These are phyloP conservation scores for Tachina grossa DNA, from an alignment of 2,888 invertebrate species.

Conservation along the genomic window DNA sequence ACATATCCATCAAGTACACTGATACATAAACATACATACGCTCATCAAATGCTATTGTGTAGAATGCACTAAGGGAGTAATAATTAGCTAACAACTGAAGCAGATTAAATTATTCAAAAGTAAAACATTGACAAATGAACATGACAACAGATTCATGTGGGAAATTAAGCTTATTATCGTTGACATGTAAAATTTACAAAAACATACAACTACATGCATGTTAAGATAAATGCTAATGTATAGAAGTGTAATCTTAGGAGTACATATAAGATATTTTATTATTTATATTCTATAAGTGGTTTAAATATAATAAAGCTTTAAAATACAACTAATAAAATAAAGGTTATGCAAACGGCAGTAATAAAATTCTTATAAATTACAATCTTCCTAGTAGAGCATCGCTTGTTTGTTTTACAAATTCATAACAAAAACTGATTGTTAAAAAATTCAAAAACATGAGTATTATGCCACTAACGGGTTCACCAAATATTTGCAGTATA, in stretches of 20 bases:
- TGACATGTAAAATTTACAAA: constrained; percentile 14
- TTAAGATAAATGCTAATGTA: too few relatives aligned
- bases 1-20: constrained; percentile 37
- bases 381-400: not conserved
- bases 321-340: not conserved
- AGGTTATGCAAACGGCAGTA: not conserved
- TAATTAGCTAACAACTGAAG: constrained; percentile 63
- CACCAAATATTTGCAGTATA: constrained; percentile 42
- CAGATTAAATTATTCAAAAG: constrained; percentile 66
- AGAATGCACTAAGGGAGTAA: constrained; percentile 46
- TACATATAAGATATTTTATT: too few relatives aligned
- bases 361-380: not conserved
- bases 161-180: constrained; percentile 61
- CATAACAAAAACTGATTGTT: not conserved
- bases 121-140: constrained; percentile 58
- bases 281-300: too few relatives aligned
- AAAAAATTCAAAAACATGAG: not conserved
- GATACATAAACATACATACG: not conserved
- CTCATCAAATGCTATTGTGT: not conserved
- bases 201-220: not conserved
- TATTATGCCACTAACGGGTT: constrained; percentile 42
- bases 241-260: too few relatives aligned
- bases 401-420: not conserved
- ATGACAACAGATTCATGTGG: constrained; percentile 57
- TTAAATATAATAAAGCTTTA: not conserved